Conservation (phyloP, 2,888 invertebrate genomes). For the Morpho achilles region DNA sequence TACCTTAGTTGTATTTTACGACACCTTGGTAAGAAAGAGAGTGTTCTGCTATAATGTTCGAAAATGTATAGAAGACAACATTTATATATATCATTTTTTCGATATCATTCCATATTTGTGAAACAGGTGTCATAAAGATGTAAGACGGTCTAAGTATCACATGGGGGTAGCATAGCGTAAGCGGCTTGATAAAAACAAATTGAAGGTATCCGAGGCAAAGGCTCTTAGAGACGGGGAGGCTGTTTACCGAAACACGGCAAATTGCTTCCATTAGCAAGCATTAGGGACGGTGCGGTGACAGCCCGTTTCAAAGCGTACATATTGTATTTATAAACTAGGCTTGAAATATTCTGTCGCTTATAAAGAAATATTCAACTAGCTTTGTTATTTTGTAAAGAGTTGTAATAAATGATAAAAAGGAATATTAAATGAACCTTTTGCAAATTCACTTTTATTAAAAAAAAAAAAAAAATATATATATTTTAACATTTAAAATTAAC, state of each 20-base stretch:
- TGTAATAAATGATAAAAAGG: too few species aligned
- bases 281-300: conserved; percentile 38
- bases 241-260: conserved; percentile 51
- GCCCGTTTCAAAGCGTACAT: conserved; percentile 18
- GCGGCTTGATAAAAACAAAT: conserved; percentile 31
- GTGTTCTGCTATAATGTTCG: too few species aligned
- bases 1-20: too few species aligned
- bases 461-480: too few species aligned
- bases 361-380: too few species aligned
- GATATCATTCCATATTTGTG: neutral
- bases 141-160: conserved; percentile 15
- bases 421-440: too few species aligned
- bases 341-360: too few species aligned
- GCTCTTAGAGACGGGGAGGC: conserved; percentile 25
- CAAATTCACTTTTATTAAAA: too few species aligned
- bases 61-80: neutral
- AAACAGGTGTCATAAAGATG: neutral
- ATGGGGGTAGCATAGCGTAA: conserved; percentile 16
- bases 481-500: too few species aligned
- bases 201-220: conserved; percentile 21
- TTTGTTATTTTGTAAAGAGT: too few species aligned
- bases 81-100: neutral
- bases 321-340: neutral
- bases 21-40: too few species aligned
- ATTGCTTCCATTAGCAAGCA: conserved; percentile 61